Evolutionary conservation across 2,113 vertebrate species (phyloP).

Genomic region (Andinoacara biseriatus): DNA sequence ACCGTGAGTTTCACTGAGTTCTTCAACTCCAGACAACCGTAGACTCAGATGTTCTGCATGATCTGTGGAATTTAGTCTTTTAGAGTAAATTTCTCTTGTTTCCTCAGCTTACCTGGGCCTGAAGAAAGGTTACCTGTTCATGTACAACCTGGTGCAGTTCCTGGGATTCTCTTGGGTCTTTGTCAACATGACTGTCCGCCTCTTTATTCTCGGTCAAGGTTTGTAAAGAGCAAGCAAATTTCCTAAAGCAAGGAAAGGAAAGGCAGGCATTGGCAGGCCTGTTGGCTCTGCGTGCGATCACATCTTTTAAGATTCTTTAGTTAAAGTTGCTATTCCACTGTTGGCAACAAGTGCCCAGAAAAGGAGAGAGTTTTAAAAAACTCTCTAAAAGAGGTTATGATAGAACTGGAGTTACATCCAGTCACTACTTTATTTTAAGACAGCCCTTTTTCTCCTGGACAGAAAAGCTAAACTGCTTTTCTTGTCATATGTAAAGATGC

Average conservation of each 20-base stretch:
- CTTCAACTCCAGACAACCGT: neutral
- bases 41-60: neutral
- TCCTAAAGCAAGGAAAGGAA: neutral
- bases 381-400: neutral
- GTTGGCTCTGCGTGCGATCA: no score
- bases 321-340: no score
- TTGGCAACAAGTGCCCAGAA: neutral
- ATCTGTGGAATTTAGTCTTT: neutral
- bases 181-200: constrained; percentile 92
- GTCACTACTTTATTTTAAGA: neutral
- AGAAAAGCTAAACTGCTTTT: neutral
- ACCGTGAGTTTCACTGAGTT: constrained; percentile 86
- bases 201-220: constrained; percentile 93
- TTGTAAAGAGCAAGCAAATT: constrained; percentile 12
- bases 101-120: constrained; percentile 77
- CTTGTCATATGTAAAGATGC: neutral
- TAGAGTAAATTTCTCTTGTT: neutral
- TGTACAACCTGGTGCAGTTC: constrained; percentile 97
- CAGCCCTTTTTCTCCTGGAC: neutral
- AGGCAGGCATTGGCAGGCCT: neutral
- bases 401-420: neutral
- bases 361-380: neutral
- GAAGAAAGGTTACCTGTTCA: constrained; percentile 90
- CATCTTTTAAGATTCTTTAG: no score
- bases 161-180: constrained; percentile 97